Base-by-base conservation (phyloP, 2,113 vertebrate genomes). In the Chauna torquata region DNA sequence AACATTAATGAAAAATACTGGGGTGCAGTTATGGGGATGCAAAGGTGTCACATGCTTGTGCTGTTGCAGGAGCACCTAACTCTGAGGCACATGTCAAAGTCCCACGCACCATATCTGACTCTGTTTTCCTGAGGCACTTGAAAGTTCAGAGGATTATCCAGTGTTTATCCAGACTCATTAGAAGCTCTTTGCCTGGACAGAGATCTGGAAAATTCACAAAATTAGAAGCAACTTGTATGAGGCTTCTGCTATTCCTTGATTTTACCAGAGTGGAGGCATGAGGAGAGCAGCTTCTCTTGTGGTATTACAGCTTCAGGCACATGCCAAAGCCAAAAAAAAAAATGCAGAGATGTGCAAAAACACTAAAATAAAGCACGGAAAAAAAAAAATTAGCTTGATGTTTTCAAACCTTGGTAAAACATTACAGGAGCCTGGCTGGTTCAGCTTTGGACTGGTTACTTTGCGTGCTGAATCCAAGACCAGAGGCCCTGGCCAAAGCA, bases 261-360 rank as follows among this genome's bases (percentile, higher is more conserved):
- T 94, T 92, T 91, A 84, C 58, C 22, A 45, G 62, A 50, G 38
- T 9, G 27, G 38, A 96, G 78, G 42, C n/a, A 74, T 8, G 44
- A 54, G n/a, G 65, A 79, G 61, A 69, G 85, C 36, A 79, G 44
- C 57, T 87, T 47, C 69, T 78, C 30, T 59, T 71, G 55, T 1
- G 20, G 38, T 42, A 16, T 65, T 77, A 47, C 3, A 22, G 84
- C 49, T 84, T 86, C 50, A 17, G 82, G 80, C 78, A 62, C 25
- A 7, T 90, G 93, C 95, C 96, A 97, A 96, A 97, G 85, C 77
- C 89, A 95, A 93, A 70, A 86, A 64, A 86, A 28, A 86, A 64
- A 86, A 28, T n/a, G 55, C 80, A 77, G 79, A 84, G 27, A 68
- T 42, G 74, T 77, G 82, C 80, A 93, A 78, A 95, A 94, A 82